Conservation (phyloP, 2,888 invertebrate species). For the Scaptomyza flava region DNA sequence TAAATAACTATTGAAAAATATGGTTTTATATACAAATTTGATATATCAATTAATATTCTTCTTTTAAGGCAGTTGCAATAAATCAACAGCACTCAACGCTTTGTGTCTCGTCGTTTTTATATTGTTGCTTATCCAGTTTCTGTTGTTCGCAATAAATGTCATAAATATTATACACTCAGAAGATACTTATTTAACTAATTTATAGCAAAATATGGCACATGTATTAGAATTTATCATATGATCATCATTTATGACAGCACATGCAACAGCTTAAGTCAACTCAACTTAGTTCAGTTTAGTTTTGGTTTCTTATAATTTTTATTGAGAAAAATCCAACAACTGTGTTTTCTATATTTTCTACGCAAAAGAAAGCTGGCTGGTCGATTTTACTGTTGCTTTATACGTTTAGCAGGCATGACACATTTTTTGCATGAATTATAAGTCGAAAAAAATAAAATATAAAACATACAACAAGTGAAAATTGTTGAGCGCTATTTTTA, state of each 20-base stretch:
- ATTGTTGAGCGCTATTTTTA: conserved; percentile 70
- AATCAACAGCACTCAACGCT: not conserved
- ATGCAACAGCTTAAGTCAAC: conserved; percentile 25
- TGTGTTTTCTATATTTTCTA: conserved; percentile 8
- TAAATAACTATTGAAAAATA: not conserved
- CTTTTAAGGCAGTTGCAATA: not conserved
- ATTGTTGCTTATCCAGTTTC: conserved; percentile 47
- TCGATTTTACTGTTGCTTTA: conserved; percentile 40
- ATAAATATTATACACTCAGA: not conserved
- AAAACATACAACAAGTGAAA: conserved; percentile 33
- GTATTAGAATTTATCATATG: conserved; percentile 38
- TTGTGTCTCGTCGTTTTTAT: not conserved
- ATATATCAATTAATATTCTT: conserved; percentile 1
- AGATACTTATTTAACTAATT: conserved; percentile 34
- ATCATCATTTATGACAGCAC: conserved; percentile 41
- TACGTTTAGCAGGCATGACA: conserved; percentile 64
- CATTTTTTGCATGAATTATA: conserved; percentile 64
- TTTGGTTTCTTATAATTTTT: conserved; percentile 18
- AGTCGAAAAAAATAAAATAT: conserved; percentile 15
- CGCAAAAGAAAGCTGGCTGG: conserved; percentile 17
- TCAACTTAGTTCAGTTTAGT: conserved; percentile 16
- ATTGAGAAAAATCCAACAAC: conserved; percentile 17
- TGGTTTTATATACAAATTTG: not conserved
- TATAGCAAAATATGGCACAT: conserved; percentile 28
- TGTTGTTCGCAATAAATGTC: conserved; percentile 19